Evolutionary conservation across 1,140 invertebrate species (phyloP).

Genomic region (Drosophila nannoptera): DNA sequence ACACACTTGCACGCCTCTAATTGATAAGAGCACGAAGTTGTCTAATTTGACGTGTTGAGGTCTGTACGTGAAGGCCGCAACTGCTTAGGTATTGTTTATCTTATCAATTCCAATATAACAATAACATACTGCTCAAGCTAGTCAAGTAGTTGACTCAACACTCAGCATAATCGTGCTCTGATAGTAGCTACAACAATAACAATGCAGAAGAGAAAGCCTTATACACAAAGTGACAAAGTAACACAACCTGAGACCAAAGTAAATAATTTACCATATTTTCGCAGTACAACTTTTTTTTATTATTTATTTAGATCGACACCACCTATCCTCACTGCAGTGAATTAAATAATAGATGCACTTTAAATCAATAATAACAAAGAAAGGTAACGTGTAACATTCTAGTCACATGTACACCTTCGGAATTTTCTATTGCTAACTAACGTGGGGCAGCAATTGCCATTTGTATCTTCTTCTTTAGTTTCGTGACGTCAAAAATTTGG

Average conservation of each 20-base stretch:
- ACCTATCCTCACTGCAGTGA: not conserved
- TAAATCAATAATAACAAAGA: slow-evolving; percentile 29
- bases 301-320: slow-evolving; percentile 20
- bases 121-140: slow-evolving; percentile 5
- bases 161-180: slow-evolving; percentile 17
- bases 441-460: slow-evolving; percentile 11
- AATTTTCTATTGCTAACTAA: slow-evolving; percentile 13
- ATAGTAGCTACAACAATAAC: slow-evolving; percentile 10
- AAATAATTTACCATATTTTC: not conserved
- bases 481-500: slow-evolving; percentile 1
- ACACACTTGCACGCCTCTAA: not conserved
- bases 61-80: slow-evolving; percentile 7
- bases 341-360: slow-evolving; percentile 6
- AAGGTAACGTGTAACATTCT: slow-evolving; percentile 7
- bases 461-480: slow-evolving; percentile 16
- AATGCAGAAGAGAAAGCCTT: not conserved
- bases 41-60: slow-evolving; percentile 8
- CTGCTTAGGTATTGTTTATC: slow-evolving; percentile 15
- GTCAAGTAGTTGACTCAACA: slow-evolving; percentile 9
- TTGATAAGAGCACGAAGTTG: not conserved
- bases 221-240: slow-evolving; percentile 7
- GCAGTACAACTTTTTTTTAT: not conserved
- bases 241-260: not conserved
- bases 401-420: not conserved
- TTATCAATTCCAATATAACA: slow-evolving; percentile 22